Conservation (phyloP, 2,113 vertebrate genomes). For the Synodontis membranacea region DNA sequence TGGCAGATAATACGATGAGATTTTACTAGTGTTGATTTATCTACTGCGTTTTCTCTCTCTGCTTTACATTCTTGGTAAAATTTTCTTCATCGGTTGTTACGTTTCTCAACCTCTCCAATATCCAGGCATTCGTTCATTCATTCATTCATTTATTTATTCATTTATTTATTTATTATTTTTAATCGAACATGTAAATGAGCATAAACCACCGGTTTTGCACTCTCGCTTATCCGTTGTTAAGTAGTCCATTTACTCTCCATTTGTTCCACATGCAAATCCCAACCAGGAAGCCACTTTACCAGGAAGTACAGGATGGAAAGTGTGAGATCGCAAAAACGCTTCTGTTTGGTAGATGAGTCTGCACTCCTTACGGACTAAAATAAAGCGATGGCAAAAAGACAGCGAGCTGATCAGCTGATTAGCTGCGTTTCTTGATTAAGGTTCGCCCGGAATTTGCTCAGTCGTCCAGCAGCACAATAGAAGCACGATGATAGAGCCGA, state of each 20-base stretch:
- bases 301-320: slow-evolving; percentile 5
- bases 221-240: background rate
- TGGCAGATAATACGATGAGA: too few relatives aligned
- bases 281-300: background rate
- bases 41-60: too few relatives aligned
- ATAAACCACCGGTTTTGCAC: background rate
- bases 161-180: background rate
- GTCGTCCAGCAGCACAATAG: background rate
- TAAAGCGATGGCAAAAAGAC: background rate
- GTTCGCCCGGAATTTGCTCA: background rate
- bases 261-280: slow-evolving; percentile 24
- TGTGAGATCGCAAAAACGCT: background rate
- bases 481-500: background rate
- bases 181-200: background rate
- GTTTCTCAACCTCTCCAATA: background rate
- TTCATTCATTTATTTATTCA: too few relatives aligned
- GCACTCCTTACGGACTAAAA: background rate
- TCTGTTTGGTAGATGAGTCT: background rate
- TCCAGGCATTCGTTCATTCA: background rate
- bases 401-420: background rate
- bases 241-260: background rate
- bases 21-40: too few relatives aligned
- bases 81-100: background rate
- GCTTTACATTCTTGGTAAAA: too few relatives aligned
- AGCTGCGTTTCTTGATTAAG: background rate